A percentile compares a stretch with the other conserved stretches of the same genome.
phyloP scores from a whole-genome alignment of 64 coral and sea anemone species.

The Montipora foliosa region DNA sequence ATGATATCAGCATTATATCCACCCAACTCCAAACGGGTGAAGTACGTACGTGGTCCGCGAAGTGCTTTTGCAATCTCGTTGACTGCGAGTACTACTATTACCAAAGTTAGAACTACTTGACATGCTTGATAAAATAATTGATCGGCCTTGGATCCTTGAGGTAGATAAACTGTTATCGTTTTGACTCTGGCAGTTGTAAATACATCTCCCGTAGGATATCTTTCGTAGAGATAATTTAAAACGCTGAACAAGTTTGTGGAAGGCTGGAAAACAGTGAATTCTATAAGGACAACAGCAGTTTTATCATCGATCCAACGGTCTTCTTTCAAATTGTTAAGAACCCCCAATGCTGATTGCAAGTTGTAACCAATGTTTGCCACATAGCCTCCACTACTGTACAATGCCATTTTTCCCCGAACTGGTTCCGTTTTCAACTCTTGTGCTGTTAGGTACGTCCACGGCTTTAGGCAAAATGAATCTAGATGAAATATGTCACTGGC shows the following conservation, averaged over 20 bases:
- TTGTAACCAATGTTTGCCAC: constrained; percentile 86
- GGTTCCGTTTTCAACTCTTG: constrained; percentile 29
- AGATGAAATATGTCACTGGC: not conserved
- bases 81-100: constrained; percentile 38
- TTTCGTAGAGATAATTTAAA: constrained; percentile 70
- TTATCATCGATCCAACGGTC: constrained; percentile 69
- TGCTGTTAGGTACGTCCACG: constrained; percentile 68
- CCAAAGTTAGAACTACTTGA: constrained; percentile 60
- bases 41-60: constrained; percentile 37
- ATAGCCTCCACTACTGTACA: constrained; percentile 72
- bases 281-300: constrained; percentile 62
- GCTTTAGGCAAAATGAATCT: constrained; percentile 40
- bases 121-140: constrained; percentile 62
- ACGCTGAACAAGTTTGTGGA: constrained; percentile 57
- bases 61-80: constrained; percentile 51
- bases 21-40: constrained; percentile 71
- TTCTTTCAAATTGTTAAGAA: constrained; percentile 4
- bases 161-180: constrained; percentile 59
- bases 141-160: constrained; percentile 25
- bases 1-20: constrained; percentile 52
- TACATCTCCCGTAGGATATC: constrained; percentile 43
- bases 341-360: constrained; percentile 6
- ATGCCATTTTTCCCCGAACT: constrained; percentile 31
- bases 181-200: constrained; percentile 35
- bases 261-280: constrained; percentile 77